Base-by-base conservation (phyloP, 2,113 vertebrate genomes). In the Aphyosemion australe region DNA sequence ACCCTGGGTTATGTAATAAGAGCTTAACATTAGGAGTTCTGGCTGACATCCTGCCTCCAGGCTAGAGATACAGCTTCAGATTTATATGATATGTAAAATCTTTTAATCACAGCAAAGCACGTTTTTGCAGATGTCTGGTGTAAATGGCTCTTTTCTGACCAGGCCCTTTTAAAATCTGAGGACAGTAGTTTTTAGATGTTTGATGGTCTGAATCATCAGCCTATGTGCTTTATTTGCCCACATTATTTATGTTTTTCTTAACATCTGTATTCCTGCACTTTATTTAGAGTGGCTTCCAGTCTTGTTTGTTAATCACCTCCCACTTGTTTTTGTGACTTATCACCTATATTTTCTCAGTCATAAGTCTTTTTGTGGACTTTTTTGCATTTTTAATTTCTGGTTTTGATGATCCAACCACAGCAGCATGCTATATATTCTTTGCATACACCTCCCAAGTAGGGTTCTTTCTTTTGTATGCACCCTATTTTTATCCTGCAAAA, bases 1-100 rank as follows among this genome's bases (percentile, higher is more conserved):
- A 65, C 20, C 61, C 59, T 52, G 61, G 71, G 76, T 88, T 84
- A 82, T 59, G 75, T 78, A 74, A 78, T 69, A 71, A 47, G 71
- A 72, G 64, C 58, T 59, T 63, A 69, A 64, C 65, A 67, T 65
- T 26, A 57, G 72, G 66, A 59, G 61, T 32, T 74, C 19, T 74
- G 56, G 12, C 19, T 70, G 69, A 41, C 56, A 76, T 54, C 51
- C 51, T 74, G 47, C 51, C 53, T 53, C 2, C 49, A 72, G 49
- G 54, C 65, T 32, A 66, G 50, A 55, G 39, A 69, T 75, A 70
- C 53, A 45, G n/a, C 31, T 69, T 80, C 56, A 68, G 46, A 59
- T 16, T 53, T 54, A 76, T 67, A 59, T 78, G 78, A 77, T 74
- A 73, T 66, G 12, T 14, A 12, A 65, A 67, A 79, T 84, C 69